phyloP scores from a whole-genome alignment of 2,888 invertebrate genomes.

The Ellobium chinense region DNA sequence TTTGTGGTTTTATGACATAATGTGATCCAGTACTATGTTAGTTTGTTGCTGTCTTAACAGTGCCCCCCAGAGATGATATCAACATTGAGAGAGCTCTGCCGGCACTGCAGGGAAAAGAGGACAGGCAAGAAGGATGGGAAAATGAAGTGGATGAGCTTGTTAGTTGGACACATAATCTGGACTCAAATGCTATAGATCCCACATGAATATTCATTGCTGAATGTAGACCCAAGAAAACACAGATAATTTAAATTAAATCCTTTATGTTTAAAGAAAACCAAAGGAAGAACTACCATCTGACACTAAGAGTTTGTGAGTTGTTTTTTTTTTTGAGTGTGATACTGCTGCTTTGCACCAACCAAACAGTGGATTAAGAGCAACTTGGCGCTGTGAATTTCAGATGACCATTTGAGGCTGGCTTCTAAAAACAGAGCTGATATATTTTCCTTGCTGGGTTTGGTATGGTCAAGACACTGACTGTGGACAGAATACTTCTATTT shows the following conservation, averaged over 20 bases:
- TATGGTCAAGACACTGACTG: too few species aligned
- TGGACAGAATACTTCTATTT: too few species aligned
- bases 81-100: slow-evolving; percentile 38
- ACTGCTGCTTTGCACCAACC: too few species aligned
- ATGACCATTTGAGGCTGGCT: too few species aligned
- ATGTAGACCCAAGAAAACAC: background rate
- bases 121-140: slow-evolving; percentile 70
- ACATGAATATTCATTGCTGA: slow-evolving; percentile 28
- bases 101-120: slow-evolving; percentile 46
- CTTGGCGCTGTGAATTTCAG: too few species aligned
- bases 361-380: too few species aligned
- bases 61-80: slow-evolving; percentile 37
- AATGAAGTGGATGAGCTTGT: slow-evolving; percentile 76
- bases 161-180: slow-evolving; percentile 73
- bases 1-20: background rate
- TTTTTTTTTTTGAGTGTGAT: too few species aligned
- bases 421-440: too few species aligned
- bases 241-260: background rate
- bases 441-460: too few species aligned
- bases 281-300: background rate
- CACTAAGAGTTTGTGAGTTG: too few species aligned
- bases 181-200: slow-evolving; percentile 62
- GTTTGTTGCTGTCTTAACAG: background rate
- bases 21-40: background rate
- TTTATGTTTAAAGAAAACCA: too few species aligned